phyloP scores from a whole-genome alignment of 2,113 vertebrate genomes.

The Psilopsiagon aymara region DNA sequence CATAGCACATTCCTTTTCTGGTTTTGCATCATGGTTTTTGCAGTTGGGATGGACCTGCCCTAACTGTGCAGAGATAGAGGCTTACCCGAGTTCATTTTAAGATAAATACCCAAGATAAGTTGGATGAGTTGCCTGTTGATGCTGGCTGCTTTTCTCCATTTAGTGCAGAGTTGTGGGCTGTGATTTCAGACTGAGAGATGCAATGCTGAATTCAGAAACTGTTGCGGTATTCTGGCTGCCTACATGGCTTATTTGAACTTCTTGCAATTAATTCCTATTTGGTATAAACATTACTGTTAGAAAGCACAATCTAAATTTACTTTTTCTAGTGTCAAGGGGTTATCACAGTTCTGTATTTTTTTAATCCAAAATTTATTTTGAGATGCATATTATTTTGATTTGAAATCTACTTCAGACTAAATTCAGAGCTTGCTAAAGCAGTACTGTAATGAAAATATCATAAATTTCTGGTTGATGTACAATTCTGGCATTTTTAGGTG shows the following conservation, averaged over 20 bases:
- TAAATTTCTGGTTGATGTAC: not conserved
- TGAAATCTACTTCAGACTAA: not conserved
- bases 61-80: not conserved
- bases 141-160: not conserved
- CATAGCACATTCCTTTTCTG: not conserved
- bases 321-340: not conserved
- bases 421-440: not conserved
- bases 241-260: not conserved
- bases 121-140: not conserved
- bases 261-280: not conserved
- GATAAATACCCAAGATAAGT: not conserved
- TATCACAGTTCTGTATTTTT: not conserved
- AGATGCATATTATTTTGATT: not conserved
- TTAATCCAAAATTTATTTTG: not conserved
- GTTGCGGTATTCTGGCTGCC: not conserved
- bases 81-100: not conserved
- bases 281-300: not conserved
- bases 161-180: not conserved
- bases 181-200: not conserved
- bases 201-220: not conserved
- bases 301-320: not conserved
- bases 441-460: not conserved
- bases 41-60: not conserved
- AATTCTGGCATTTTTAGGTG: not conserved
- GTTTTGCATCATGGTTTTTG: not conserved